Evolutionary conservation across 92 coral and sea anemone species (phyloP).

Genomic region (Epizoanthus stellaris): DNA sequence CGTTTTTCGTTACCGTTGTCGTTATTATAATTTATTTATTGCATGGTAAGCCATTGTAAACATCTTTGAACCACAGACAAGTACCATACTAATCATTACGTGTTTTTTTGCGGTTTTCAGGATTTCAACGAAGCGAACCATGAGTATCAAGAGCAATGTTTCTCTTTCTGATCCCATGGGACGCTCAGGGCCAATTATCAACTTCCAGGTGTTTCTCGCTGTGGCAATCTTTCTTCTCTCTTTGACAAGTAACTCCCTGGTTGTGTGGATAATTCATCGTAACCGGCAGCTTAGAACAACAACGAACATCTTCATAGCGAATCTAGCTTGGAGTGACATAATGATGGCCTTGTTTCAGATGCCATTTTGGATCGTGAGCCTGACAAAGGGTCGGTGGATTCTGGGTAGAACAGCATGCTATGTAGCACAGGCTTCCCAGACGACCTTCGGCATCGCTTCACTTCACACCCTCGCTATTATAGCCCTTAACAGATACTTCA

Average conservation of each 20-base stretch:
- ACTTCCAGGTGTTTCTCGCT: conserved; percentile 57
- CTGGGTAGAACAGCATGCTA: conserved; percentile 55
- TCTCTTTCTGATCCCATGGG: not conserved
- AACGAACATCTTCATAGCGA: conserved; percentile 71
- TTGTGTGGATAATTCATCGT: conserved; percentile 59
- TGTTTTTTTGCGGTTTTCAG: too few relatives aligned
- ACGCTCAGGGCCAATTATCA: not conserved
- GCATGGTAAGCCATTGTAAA: too few relatives aligned
- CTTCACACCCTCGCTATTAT: conserved; percentile 66
- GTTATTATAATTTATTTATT: too few relatives aligned
- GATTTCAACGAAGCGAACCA: not conserved
- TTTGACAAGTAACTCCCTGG: conserved; percentile 63
- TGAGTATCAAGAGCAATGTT: not conserved
- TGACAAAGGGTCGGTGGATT: conserved; percentile 70
- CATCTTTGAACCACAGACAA: too few relatives aligned
- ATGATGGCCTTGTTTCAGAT: conserved; percentile 67
- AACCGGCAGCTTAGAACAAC: conserved; percentile 60
- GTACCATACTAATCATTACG: too few relatives aligned
- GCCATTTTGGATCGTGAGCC: conserved; percentile 80
- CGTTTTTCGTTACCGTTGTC: too few relatives aligned
- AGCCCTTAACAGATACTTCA: conserved; percentile 73
- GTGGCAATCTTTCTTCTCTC: conserved; percentile 44
- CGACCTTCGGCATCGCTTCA: conserved; percentile 67
- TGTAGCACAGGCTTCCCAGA: conserved; percentile 47
- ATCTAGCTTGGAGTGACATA: conserved; percentile 72